Percentiles rank a stretch among this genome's conserved stretches.
Conservation (phyloP, 2,888 invertebrate genomes). For the Ernsta delagoae region DNA sequence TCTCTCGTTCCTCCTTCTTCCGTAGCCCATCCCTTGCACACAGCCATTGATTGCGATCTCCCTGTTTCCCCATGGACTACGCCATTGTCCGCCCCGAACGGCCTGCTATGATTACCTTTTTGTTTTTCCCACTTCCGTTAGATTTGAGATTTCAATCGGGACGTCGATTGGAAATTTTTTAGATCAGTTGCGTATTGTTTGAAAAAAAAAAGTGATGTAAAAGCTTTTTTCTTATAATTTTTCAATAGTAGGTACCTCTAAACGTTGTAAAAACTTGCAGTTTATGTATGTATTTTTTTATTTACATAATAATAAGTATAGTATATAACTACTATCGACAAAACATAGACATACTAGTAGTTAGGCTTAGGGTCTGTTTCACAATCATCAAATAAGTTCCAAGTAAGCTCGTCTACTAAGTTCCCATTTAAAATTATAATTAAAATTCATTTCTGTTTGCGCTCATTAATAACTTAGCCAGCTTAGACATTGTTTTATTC, state of each 20-base stretch:
- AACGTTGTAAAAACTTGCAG: too few relatives aligned
- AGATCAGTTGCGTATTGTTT: constrained; percentile 7
- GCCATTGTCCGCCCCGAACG: constrained; percentile 22
- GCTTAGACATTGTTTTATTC: background rate
- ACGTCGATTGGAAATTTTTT: constrained; percentile 20
- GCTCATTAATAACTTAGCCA: too few relatives aligned
- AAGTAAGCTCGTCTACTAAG: too few relatives aligned
- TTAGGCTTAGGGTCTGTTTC: too few relatives aligned
- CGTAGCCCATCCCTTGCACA: constrained; percentile 14
- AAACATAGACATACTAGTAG: too few relatives aligned
- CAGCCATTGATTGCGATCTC: constrained; percentile 20
- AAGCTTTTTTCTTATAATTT: background rate
- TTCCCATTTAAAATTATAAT: too few relatives aligned
- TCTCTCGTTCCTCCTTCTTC: background rate
- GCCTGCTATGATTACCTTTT: constrained; percentile 27
- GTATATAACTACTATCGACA: too few relatives aligned
- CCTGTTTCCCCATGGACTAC: constrained; percentile 17
- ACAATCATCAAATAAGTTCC: too few relatives aligned
- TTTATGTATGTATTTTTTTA: background rate
- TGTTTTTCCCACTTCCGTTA: constrained; percentile 33
- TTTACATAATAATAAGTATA: background rate
- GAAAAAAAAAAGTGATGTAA: background rate
- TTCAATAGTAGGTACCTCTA: background rate
- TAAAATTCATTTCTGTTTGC: too few relatives aligned
- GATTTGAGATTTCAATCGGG: constrained; percentile 35